A percentile compares a stretch with the other conserved stretches of the same genome.
Evolutionary conservation across 1,140 invertebrate genomes (phyloP).

Genomic region (Drosophila micromelanica): DNA sequence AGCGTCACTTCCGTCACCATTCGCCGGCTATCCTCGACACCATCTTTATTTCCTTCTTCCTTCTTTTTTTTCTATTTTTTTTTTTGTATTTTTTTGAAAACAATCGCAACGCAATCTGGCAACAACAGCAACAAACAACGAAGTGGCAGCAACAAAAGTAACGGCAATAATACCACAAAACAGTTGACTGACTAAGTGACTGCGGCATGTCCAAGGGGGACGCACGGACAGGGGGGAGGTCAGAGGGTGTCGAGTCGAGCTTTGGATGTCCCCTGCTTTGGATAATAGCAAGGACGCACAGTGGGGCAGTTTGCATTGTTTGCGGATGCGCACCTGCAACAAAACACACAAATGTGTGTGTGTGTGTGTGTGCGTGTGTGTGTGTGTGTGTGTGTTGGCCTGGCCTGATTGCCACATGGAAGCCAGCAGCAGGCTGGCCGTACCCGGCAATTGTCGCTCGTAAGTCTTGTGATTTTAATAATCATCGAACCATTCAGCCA

Average conservation of each 20-base stretch:
- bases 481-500: conserved; percentile 14
- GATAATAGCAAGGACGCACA: conserved; percentile 7
- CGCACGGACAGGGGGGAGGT: background rate
- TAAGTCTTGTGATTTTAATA: conserved; percentile 15
- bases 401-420: background rate
- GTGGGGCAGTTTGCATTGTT: conserved; percentile 5
- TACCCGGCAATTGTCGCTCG: conserved; percentile 23
- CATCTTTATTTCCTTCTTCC: no score
- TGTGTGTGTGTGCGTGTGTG: background rate
- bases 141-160: conserved; percentile 50
- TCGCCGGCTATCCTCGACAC: conserved; percentile 63
- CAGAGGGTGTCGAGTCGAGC: background rate
- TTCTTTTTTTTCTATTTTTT: no score
- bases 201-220: conserved; percentile 9
- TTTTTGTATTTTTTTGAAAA: no score
- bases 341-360: conserved; percentile 26
- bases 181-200: conserved; percentile 72
- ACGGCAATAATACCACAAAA: conserved; percentile 61
- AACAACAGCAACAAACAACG: conserved; percentile 25
- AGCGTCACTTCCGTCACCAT: conserved; percentile 64
- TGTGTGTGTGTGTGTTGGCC: background rate
- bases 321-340: conserved; percentile 34
- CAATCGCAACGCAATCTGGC: conserved; percentile 74
- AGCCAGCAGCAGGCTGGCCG: background rate
- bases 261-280: conserved; percentile 9